These are phyloP conservation scores for Tauraco erythrolophus DNA, from an alignment of 2,113 vertebrate species.

Conservation along the genomic window DNA sequence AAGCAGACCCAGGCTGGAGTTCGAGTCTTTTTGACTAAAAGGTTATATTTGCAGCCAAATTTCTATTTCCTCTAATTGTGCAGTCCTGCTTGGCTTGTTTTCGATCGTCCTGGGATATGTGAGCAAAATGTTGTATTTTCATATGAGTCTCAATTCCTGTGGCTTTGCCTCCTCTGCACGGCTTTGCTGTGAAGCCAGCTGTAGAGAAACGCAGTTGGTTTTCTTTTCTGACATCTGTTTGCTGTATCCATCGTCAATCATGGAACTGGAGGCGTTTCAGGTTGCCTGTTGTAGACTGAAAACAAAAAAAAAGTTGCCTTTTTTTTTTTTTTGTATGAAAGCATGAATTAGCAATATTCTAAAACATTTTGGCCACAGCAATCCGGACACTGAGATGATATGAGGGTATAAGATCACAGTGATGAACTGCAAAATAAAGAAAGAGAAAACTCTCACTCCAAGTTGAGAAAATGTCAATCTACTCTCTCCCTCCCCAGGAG, in stretches of 20 bases:
- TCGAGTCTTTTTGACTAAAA: neutral
- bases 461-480: neutral
- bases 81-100: constrained; percentile 43
- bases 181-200: constrained; percentile 58
- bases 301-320: neutral
- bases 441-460: neutral
- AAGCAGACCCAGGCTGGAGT: neutral
- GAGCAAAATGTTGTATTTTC: constrained; percentile 44
- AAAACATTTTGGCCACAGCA: neutral
- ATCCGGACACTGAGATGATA: neutral
- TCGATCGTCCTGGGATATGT: constrained; percentile 7
- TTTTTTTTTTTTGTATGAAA: neutral
- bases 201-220: constrained; percentile 58
- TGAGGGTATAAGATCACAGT: neutral
- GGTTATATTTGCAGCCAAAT: neutral
- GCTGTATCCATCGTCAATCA: constrained; percentile 33
- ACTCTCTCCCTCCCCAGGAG: neutral
- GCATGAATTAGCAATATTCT: neutral
- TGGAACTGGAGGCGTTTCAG: constrained; percentile 18
- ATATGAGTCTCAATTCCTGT: neutral
- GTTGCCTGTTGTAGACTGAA: neutral
- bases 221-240: constrained; percentile 65
- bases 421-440: neutral
- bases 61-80: constrained; percentile 3
- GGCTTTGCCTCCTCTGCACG: constrained; percentile 28